phyloP scores from a whole-genome alignment of 2,888 invertebrate genomes.

The Cryptocephalus primarius region DNA sequence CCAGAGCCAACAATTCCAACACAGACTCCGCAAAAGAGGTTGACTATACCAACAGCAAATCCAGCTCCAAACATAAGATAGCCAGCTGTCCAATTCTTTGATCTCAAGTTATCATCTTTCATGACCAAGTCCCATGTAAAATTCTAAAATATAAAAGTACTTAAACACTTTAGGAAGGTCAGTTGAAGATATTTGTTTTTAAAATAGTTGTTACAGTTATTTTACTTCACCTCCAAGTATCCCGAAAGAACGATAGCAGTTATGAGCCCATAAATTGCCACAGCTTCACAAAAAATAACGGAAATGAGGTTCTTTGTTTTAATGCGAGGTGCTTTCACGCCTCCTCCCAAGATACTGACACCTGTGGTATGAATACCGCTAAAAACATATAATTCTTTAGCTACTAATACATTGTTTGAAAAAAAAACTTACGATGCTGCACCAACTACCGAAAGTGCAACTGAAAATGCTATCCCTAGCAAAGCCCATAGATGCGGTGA shows the following conservation, averaged over 20 bases:
- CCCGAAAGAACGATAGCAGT: slow-evolving; percentile 94
- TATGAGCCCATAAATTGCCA: slow-evolving; percentile 97
- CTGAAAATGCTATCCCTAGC: slow-evolving; percentile 84
- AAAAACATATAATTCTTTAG: slow-evolving; percentile 14
- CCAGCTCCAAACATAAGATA: slow-evolving; percentile 95
- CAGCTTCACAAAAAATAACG: slow-evolving; percentile 99
- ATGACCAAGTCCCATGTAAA: slow-evolving; percentile 40
- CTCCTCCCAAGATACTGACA: slow-evolving; percentile 90
- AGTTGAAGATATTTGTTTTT: no score
- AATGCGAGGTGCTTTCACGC: slow-evolving; percentile 96
- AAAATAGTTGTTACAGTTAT: no score
- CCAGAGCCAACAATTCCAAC: slow-evolving; percentile 97
- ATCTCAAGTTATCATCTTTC: slow-evolving; percentile 33
- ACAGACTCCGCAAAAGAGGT: slow-evolving; percentile 88
- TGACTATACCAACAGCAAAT: slow-evolving; percentile 89
- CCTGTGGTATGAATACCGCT: slow-evolving; percentile 95
- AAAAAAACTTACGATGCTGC: slow-evolving; percentile 64
- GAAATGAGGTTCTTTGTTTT: slow-evolving; percentile 98
- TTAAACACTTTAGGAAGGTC: no score
- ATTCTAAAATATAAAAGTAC: slow-evolving; percentile 17
- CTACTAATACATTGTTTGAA: neutral
- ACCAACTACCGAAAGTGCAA: slow-evolving; percentile 91
- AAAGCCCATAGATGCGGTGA: slow-evolving; percentile 96
- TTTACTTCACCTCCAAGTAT: slow-evolving; percentile 33
- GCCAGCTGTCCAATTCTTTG: slow-evolving; percentile 70